phyloP scores from a whole-genome alignment of 2,888 invertebrate species.

The Drosophila kambysellisi region DNA sequence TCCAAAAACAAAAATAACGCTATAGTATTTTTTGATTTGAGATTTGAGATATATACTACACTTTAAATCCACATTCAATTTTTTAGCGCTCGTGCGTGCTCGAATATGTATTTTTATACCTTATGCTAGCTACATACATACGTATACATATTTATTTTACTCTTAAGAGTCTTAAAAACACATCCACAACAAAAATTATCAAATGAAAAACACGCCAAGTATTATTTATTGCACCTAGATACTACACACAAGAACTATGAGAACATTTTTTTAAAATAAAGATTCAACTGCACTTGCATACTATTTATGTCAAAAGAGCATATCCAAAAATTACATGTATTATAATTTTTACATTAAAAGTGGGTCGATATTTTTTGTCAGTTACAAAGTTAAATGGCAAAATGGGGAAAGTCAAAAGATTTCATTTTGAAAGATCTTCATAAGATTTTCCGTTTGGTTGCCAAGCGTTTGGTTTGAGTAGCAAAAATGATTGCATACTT shows the following conservation, averaged over 20 bases:
- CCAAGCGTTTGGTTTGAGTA: no score
- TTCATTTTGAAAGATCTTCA: not conserved
- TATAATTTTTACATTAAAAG: not conserved
- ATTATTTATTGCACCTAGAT: conserved; percentile 70
- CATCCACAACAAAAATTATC: conserved; percentile 30
- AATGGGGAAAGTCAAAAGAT: not conserved
- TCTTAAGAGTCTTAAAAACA: conserved; percentile 29
- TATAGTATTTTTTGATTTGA: conserved; percentile 9
- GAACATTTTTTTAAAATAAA: conserved; percentile 57
- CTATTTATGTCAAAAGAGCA: conserved; percentile 52
- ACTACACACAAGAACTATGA: conserved; percentile 38
- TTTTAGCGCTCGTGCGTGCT: conserved; percentile 15
- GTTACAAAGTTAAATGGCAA: not conserved
- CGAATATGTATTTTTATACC: conserved; percentile 67
- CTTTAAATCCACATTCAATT: conserved; percentile 2
- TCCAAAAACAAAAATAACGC: conserved; percentile 15
- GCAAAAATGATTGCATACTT: conserved; percentile 9
- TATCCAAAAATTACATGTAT: conserved; percentile 12
- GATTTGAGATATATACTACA: conserved; percentile 2
- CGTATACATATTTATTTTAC: conserved; percentile 34
- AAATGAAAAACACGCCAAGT: conserved; percentile 58
- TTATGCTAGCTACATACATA: conserved; percentile 47
- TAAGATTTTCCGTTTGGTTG: not conserved
- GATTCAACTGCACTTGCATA: conserved; percentile 50
- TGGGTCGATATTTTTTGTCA: not conserved